phyloP scores from a whole-genome alignment of 2,888 invertebrate genomes.

The Meliscaeva auricollis region DNA sequence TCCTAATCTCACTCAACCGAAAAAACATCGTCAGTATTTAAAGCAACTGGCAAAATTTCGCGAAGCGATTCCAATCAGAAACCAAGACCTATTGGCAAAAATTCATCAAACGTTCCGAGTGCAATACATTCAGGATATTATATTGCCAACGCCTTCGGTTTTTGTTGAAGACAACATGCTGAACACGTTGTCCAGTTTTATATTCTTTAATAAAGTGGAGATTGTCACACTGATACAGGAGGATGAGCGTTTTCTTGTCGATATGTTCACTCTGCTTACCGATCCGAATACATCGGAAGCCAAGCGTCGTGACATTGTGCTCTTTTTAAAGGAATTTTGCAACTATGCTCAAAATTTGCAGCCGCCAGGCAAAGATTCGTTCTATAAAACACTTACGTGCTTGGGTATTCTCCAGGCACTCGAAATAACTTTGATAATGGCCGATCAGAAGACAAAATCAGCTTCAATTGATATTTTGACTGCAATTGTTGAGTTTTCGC shows the following conservation, averaged over 20 bases:
- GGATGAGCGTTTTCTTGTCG: slow-evolving; percentile 97
- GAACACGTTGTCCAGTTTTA: slow-evolving; percentile 98
- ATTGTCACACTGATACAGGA: slow-evolving; percentile 99
- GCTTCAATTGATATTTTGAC: slow-evolving; percentile 99
- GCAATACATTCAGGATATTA: slow-evolving; percentile 99
- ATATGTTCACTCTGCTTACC: slow-evolving; percentile 96
- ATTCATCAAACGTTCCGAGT: slow-evolving; percentile 99
- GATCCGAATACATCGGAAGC: slow-evolving; percentile 93
- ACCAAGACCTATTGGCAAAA: slow-evolving; percentile 97
- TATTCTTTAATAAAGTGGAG: slow-evolving; percentile 99
- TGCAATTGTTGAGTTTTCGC: slow-evolving; percentile 99
- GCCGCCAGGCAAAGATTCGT: slow-evolving; percentile 97
- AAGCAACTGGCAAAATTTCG: slow-evolving; percentile 95
- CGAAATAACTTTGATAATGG: slow-evolving; percentile 95
- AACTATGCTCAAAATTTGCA: slow-evolving; percentile 99
- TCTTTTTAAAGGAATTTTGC: slow-evolving; percentile 99
- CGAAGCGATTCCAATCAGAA: slow-evolving; percentile 97
- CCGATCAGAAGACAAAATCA: slow-evolving; percentile 97
- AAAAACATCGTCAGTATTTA: slow-evolving; percentile 98
- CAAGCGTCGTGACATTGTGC: slow-evolving; percentile 96
- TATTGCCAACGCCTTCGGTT: slow-evolving; percentile 98
- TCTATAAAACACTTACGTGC: slow-evolving; percentile 97
- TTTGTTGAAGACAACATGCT: slow-evolving; percentile 99
- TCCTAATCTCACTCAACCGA: slow-evolving; percentile 93
- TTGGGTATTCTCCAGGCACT: slow-evolving; percentile 95